Percentiles rank a stretch among this genome's conserved stretches.
These are phyloP conservation scores for Rhynchotus rufescens DNA, from an alignment of 2,797 vertebrate species.

Conservation along the genomic window DNA sequence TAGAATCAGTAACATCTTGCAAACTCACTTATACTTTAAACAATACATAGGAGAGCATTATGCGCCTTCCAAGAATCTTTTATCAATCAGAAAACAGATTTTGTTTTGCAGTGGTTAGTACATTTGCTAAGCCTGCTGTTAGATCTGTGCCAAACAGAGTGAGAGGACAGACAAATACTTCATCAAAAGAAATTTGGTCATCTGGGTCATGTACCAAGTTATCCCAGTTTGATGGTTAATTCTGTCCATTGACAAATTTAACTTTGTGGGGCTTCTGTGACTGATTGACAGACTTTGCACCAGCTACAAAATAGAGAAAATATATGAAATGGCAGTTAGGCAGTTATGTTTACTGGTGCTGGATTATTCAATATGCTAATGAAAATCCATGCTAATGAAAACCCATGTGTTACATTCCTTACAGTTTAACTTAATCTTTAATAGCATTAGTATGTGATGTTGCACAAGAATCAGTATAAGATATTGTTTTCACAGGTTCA, in stretches of 20 bases:
- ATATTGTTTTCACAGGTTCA: conserved; percentile 87
- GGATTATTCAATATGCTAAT: neutral
- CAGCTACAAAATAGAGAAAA: neutral
- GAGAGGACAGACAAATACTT: neutral
- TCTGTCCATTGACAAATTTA: neutral
- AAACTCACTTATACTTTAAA: neutral
- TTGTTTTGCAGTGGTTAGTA: neutral
- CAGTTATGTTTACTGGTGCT: neutral
- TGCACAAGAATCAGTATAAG: conserved; percentile 48
- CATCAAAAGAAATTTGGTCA: neutral
- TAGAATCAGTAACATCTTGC: neutral
- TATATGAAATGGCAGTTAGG: neutral
- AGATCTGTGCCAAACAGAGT: neutral
- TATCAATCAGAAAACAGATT: neutral
- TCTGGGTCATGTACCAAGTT: neutral
- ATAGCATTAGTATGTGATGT: neutral
- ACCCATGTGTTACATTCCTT: neutral
- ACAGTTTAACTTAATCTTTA: neutral
- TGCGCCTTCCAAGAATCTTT: neutral
- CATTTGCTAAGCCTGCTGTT: neutral
- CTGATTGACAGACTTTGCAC: neutral
- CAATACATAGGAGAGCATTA: neutral
- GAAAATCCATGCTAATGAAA: neutral
- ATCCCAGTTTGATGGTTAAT: neutral
- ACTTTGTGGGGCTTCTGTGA: neutral